Conservation (phyloP, 2,113 vertebrate species). For the Enhydra lutris region DNA sequence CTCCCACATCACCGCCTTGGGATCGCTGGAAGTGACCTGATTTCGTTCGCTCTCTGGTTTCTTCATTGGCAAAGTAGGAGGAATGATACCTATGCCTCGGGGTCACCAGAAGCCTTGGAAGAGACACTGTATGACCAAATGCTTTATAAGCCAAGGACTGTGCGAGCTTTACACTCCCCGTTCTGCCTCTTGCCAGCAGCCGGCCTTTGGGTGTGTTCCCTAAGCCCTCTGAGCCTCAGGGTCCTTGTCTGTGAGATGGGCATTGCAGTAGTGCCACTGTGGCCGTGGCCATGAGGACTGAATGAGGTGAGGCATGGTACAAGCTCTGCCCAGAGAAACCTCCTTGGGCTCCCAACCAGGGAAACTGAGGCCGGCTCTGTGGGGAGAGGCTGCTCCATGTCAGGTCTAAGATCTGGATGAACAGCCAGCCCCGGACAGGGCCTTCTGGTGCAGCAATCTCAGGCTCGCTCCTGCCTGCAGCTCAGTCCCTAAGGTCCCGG, state of each 20-base stretch:
- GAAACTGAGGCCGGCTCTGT: background rate
- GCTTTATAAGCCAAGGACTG: background rate
- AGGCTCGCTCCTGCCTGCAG: background rate
- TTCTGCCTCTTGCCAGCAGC: background rate
- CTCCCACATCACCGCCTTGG: background rate
- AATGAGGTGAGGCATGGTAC: background rate
- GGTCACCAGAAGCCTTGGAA: background rate
- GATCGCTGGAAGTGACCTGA: background rate
- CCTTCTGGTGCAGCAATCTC: rapidly evolving
- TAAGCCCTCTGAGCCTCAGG: background rate
- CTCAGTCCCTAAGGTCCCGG: background rate
- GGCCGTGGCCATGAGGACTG: background rate
- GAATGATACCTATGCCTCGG: background rate
- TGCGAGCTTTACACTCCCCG: background rate
- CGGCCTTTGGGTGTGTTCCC: too few species aligned
- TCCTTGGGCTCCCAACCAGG: background rate
- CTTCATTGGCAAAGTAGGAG: background rate
- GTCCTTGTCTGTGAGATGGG: background rate
- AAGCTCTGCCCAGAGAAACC: background rate
- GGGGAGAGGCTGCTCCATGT: background rate
- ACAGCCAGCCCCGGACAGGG: background rate
- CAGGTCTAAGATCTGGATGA: background rate
- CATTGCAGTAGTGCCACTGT: background rate
- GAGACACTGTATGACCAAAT: rapidly evolving
- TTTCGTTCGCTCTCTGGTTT: background rate